phyloP scores from a whole-genome alignment of 1,140 invertebrate species.

The Papilio aristodemus region DNA sequence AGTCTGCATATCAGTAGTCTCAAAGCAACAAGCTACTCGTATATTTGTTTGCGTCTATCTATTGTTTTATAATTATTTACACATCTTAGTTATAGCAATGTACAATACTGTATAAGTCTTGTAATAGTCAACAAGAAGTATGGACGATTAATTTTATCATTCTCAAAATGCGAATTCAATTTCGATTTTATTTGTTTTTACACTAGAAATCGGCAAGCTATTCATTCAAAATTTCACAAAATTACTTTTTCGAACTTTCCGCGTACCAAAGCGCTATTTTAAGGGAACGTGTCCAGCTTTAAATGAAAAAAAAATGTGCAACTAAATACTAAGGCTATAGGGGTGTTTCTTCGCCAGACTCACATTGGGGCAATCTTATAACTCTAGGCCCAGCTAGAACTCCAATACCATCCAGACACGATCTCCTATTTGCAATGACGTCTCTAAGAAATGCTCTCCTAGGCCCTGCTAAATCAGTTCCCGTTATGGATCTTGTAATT shows the following conservation, averaged over 20 bases:
- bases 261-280: constrained; percentile 1
- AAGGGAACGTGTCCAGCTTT: neutral
- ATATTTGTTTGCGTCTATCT: constrained; percentile 13
- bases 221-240: neutral
- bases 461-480: constrained; percentile 67
- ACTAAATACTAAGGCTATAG: constrained; percentile 62
- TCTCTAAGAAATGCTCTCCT: constrained; percentile 75
- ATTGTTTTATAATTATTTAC: constrained; percentile 25
- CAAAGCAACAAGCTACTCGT: constrained; percentile 15
- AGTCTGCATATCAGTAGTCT: neutral
- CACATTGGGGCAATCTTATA: constrained; percentile 64
- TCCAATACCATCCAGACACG: constrained; percentile 76
- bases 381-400: constrained; percentile 67
- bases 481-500: constrained; percentile 79
- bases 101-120: constrained; percentile 10
- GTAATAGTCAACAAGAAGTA: constrained; percentile 26
- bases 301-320: constrained; percentile 50
- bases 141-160: constrained; percentile 27
- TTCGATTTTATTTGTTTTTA: constrained; percentile 18
- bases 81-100: constrained; percentile 2
- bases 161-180: constrained; percentile 4
- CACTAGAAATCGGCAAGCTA: constrained; percentile 50
- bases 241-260: neutral
- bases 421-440: constrained; percentile 76
- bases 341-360: constrained; percentile 69